A percentile compares a stretch with the other conserved stretches of the same genome.
Conservation (phyloP, 2,113 vertebrate genomes). For the Pteruthius melanotis region DNA sequence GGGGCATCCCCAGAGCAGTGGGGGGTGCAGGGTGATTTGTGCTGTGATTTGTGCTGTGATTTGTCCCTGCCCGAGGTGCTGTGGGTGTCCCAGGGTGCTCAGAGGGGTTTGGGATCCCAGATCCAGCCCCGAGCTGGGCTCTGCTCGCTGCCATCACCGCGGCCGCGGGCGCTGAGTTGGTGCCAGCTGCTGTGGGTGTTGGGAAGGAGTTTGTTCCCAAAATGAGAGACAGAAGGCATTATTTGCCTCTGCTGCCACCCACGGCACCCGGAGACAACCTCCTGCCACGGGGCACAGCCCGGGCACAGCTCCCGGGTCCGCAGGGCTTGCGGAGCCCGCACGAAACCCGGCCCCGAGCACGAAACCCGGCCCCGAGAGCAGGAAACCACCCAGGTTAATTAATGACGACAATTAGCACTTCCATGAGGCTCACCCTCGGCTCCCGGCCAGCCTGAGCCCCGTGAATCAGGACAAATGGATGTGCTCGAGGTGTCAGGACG, state of each 20-base stretch:
- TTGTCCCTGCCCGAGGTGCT: rapidly evolving
- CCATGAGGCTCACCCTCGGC: not conserved
- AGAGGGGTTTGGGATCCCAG: rapidly evolving
- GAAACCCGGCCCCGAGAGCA: not conserved
- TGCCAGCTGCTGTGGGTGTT: not conserved
- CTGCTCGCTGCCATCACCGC: not conserved
- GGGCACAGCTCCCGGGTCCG: too few species aligned
- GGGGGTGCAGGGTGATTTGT: too few species aligned
- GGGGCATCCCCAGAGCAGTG: not conserved
- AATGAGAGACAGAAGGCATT: not conserved
- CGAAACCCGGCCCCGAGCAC: too few species aligned
- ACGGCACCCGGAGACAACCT: not conserved
- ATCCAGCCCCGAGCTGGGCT: not conserved
- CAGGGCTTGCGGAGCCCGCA: too few species aligned
- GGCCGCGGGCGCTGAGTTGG: not conserved
- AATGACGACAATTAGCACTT: not conserved
- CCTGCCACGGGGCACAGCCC: not conserved
- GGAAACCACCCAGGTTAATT: not conserved
- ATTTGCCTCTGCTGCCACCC: not conserved
- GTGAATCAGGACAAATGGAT: not conserved
- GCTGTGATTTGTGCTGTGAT: rapidly evolving
- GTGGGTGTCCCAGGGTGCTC: not conserved
- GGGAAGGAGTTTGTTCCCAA: not conserved
- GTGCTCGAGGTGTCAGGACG: rapidly evolving
- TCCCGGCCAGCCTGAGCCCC: not conserved